Conservation (phyloP, 2,888 invertebrate species). For the Drosophila limbata region DNA sequence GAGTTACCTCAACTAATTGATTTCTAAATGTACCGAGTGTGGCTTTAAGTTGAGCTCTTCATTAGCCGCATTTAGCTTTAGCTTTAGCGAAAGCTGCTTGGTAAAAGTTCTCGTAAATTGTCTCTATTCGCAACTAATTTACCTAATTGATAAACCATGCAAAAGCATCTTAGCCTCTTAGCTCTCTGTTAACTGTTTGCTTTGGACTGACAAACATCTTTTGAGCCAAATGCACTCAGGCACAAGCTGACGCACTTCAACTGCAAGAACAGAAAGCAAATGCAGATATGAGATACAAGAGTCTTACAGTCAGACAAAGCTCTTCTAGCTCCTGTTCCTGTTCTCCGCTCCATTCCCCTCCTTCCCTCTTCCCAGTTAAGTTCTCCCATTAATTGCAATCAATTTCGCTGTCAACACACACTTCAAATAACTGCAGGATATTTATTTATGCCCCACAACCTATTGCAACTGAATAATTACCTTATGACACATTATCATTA, state of each 20-base stretch:
- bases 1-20: slow-evolving; percentile 60
- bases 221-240: slow-evolving; percentile 64
- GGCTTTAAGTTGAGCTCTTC: slow-evolving; percentile 53
- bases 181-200: slow-evolving; percentile 34
- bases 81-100: slow-evolving; percentile 30
- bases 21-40: slow-evolving; percentile 44
- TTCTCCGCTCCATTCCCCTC: not conserved
- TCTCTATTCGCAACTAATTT: slow-evolving; percentile 66
- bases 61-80: slow-evolving; percentile 39
- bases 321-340: slow-evolving; percentile 25
- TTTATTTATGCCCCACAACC: slow-evolving; percentile 71
- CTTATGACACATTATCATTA: slow-evolving; percentile 82
- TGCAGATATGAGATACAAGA: slow-evolving; percentile 7
- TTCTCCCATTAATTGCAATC: slow-evolving; percentile 76
- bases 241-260: slow-evolving; percentile 66
- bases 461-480: slow-evolving; percentile 80
- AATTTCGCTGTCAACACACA: slow-evolving; percentile 79
- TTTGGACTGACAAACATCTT: slow-evolving; percentile 65
- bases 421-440: slow-evolving; percentile 77
- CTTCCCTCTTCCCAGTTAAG: not conserved
- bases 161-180: slow-evolving; percentile 54
- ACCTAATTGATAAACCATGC: slow-evolving; percentile 76
- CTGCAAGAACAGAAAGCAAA: slow-evolving; percentile 11
- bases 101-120: slow-evolving; percentile 10
- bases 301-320: slow-evolving; percentile 26